phyloP scores from a whole-genome alignment of 1,140 invertebrate species.

The Leptinotarsa texana region DNA sequence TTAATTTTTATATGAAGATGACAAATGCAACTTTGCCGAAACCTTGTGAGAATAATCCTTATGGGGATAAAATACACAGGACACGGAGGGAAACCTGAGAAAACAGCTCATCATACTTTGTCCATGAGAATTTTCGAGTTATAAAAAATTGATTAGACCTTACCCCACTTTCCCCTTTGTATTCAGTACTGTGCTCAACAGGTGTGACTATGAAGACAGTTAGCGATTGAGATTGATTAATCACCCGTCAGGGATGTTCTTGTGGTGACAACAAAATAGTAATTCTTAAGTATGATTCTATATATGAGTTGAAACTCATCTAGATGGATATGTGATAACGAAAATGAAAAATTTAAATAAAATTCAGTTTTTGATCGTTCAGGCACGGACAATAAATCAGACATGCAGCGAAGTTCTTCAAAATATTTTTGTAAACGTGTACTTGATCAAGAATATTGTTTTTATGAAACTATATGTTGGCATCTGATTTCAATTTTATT shows the following conservation, averaged over 20 bases:
- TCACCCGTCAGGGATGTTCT: not conserved
- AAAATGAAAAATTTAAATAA: not conserved
- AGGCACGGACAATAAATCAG: not conserved
- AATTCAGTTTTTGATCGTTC: not conserved
- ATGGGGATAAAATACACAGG: too few species aligned
- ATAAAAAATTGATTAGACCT: not conserved
- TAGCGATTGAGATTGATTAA: slow-evolving; percentile 5
- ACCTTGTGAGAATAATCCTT: too few species aligned
- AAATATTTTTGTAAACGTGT: too few species aligned
- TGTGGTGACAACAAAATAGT: not conserved
- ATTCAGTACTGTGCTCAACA: not conserved
- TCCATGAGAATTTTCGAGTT: too few species aligned
- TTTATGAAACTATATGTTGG: too few species aligned
- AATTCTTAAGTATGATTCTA: not conserved
- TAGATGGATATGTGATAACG: not conserved
- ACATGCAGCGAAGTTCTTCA: too few species aligned
- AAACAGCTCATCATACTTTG: too few species aligned
- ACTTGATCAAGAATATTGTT: too few species aligned
- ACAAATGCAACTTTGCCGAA: too few species aligned
- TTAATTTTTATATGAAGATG: too few species aligned
- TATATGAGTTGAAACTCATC: not conserved
- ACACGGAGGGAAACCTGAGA: too few species aligned
- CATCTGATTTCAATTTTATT: too few species aligned
- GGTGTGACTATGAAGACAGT: not conserved
- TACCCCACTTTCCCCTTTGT: not conserved